Evolutionary conservation across 2,797 vertebrate species (phyloP), one percentile per base, ranked within the genome.

Genomic region (Sardinella longiceps): DNA sequence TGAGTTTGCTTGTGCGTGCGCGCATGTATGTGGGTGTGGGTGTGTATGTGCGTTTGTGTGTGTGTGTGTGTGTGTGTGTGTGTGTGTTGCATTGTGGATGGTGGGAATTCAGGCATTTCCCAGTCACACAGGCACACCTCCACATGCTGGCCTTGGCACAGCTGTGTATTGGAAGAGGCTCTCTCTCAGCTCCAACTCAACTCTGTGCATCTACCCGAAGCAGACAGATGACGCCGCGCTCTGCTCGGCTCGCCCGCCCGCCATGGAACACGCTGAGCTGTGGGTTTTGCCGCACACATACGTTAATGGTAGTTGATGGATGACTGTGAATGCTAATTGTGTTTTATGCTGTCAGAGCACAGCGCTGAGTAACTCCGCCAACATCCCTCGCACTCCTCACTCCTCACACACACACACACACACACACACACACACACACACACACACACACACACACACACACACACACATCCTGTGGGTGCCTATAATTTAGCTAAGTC

Each of bases 1-100:
- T n/a, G 20, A 87, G 88, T 87, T 88, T 89, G 7, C 1, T 0
- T 60, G 56, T 60, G 56, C 25, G 56, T 60, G 56, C 25, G 23
- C 28, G 23, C 12, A n/a, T 60, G 53, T 56, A 5, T 56, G 53
- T 56, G 53, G 18, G 15, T 56, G 3, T 56, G 53, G 20, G 56
- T 58, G 20, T 60, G 56, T 60, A 23, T 60, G 56, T 60, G 56
- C 25, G 56, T 60, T 1, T 60, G 56, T 60, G 56, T 60, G 23
- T 60, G 56, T 60, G 23, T 60, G 20, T 60, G 56, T 60, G 23
- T 60, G 56, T 60, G 56, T 60, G 23, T 60, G 56, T 25, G 56
- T 60, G 56, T 10, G n/a, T n/a, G n/a, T n/a, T n/a, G n/a, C n/a
- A n/a, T n/a, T n/a, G n/a, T n/a, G n/a, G n/a, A n/a, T n/a, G 60